Evolutionary conservation across 2,113 vertebrate species (phyloP).

Genomic region (Neopipo cinnamomea): DNA sequence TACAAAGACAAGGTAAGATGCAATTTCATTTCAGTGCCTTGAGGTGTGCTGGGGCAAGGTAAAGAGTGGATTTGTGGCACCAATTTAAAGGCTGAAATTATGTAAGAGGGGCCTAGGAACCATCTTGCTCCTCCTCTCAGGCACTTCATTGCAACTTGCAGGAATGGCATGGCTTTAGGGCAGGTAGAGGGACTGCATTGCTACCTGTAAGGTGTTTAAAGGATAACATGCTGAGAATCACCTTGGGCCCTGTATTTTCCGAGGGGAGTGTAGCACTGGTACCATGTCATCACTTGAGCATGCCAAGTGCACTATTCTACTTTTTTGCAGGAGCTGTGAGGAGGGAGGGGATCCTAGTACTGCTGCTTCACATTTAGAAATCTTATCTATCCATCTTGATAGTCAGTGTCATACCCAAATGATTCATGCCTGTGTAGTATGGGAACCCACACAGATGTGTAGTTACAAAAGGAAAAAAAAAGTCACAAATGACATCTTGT

Average conservation of each 20-base stretch:
- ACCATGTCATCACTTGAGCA: neutral
- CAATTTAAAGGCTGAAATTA: neutral
- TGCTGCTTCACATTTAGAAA: neutral
- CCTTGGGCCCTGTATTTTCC: neutral
- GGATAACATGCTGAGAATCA: neutral
- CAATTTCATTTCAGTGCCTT: neutral
- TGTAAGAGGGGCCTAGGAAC: neutral
- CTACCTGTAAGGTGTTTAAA: neutral
- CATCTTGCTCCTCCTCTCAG: neutral
- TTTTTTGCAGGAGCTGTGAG: neutral
- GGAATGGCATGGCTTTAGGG: neutral
- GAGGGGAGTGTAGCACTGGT: neutral
- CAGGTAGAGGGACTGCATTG: neutral
- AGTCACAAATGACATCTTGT: neutral
- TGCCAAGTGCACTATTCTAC: neutral
- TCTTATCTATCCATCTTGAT: neutral
- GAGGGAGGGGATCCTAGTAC: neutral
- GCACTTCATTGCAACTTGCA: neutral
- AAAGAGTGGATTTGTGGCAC: neutral
- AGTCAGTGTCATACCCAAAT: neutral
- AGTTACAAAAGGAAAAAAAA: neutral
- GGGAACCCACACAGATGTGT: neutral
- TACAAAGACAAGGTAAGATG: slow-evolving; percentile 92
- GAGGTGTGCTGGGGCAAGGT: neutral
- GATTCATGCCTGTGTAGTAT: neutral